Conservation (phyloP, 2,113 vertebrate species). For the Chiloscyllium plagiosum region DNA sequence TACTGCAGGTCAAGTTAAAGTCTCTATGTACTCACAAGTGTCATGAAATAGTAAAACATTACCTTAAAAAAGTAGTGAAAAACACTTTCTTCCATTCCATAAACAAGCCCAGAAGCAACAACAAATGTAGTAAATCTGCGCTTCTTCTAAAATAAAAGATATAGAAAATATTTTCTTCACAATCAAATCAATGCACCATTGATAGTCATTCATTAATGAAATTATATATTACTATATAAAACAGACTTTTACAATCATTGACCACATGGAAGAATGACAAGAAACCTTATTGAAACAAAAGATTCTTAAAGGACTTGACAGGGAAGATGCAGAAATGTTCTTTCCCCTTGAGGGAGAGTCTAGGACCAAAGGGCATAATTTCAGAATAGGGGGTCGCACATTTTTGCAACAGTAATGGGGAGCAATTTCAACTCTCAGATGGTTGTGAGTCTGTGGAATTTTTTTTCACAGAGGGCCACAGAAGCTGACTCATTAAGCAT, state of each 20-base stretch:
- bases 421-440: too few relatives aligned
- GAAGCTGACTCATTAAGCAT: too few relatives aligned
- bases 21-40: not conserved
- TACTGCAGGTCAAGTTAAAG: not conserved
- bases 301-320: too few relatives aligned
- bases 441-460: too few relatives aligned
- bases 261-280: not conserved
- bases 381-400: too few relatives aligned
- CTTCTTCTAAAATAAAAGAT: conserved; percentile 58
- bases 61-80: conserved; percentile 90
- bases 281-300: too few relatives aligned
- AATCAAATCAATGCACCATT: not conserved
- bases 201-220: not conserved
- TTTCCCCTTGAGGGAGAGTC: too few relatives aligned
- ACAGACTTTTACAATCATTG: not conserved
- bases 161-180: not conserved
- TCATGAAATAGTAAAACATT: not conserved
- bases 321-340: too few relatives aligned
- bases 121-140: conserved; percentile 67
- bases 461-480: too few relatives aligned
- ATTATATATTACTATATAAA: not conserved
- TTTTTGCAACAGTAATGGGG: too few relatives aligned
- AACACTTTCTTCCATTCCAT: conserved; percentile 77
- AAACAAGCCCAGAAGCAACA: conserved; percentile 79
- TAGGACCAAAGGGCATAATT: too few relatives aligned